Evolutionary conservation across 1,140 invertebrate genomes (phyloP).

Genomic region (Drosophila baimaii): DNA sequence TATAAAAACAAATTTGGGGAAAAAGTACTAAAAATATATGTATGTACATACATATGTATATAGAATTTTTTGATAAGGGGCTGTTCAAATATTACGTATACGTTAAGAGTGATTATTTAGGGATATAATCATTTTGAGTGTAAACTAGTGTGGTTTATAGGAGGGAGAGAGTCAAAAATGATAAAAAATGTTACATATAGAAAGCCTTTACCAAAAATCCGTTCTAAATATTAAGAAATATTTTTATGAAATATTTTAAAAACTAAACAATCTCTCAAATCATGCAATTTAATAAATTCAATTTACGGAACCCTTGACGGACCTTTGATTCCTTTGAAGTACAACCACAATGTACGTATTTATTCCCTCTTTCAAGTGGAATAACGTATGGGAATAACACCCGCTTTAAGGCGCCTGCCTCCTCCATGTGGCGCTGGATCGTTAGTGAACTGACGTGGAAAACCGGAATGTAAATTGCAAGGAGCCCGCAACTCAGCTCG

Average conservation of each 20-base stretch:
- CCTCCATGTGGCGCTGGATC: slow-evolving; percentile 25
- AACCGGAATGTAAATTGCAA: slow-evolving; percentile 54
- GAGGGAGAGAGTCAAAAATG: too few species aligned
- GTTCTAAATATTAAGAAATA: background rate
- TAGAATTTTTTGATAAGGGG: too few species aligned
- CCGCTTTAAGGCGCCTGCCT: background rate
- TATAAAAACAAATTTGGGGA: background rate
- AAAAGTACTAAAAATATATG: background rate
- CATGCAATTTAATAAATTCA: too few species aligned
- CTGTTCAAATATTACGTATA: too few species aligned
- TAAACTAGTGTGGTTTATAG: too few species aligned
- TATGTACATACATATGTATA: background rate
- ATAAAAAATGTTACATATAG: too few species aligned
- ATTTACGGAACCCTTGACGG: too few species aligned
- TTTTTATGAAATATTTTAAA: too few species aligned
- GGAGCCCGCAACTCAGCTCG: slow-evolving; percentile 45
- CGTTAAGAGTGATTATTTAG: too few species aligned
- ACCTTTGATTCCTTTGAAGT: background rate
- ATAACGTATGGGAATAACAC: background rate
- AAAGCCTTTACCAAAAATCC: too few species aligned
- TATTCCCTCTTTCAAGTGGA: background rate
- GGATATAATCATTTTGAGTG: too few species aligned
- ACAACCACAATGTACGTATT: background rate
- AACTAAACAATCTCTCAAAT: too few species aligned
- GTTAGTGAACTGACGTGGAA: slow-evolving; percentile 73